Evolutionary conservation across 2,113 vertebrate species (phyloP).

Genomic region (Periophthalmodon schlosseri): DNA sequence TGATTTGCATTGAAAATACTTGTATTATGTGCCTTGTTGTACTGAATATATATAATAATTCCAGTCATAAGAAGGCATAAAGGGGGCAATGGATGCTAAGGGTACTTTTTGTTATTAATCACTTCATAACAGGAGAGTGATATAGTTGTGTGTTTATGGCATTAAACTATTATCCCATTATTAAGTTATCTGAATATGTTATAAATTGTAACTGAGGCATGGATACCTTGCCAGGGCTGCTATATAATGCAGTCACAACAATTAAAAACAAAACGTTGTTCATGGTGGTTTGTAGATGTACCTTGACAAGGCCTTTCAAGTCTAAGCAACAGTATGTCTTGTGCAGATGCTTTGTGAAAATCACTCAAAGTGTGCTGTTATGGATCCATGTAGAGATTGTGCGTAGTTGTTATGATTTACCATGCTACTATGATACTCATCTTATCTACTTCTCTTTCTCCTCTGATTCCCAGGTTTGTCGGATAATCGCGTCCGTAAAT

Average conservation of each 20-base stretch:
- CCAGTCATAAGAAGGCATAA: neutral
- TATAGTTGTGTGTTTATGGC: neutral
- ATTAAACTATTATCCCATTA: neutral
- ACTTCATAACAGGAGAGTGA: too few relatives aligned
- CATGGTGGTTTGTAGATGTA: slow-evolving; percentile 13
- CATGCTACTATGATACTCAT: slow-evolving; percentile 31
- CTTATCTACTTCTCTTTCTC: slow-evolving; percentile 51
- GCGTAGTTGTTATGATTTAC: slow-evolving; percentile 48
- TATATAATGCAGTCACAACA: slow-evolving; percentile 20
- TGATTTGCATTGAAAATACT: neutral
- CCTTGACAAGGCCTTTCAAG: slow-evolving; percentile 31
- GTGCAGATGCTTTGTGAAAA: slow-evolving; percentile 38
- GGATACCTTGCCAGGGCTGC: slow-evolving; percentile 28
- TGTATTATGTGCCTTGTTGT: too few relatives aligned
- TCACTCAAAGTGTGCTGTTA: slow-evolving; percentile 40
- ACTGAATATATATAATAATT: neutral
- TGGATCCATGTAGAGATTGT: neutral
- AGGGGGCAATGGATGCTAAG: neutral
- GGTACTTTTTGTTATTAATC: neutral
- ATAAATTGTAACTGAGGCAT: neutral
- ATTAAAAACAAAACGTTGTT: neutral
- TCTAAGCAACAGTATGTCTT: slow-evolving; percentile 27
- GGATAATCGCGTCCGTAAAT: slow-evolving; percentile 42
- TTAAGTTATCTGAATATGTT: neutral
- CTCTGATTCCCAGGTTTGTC: slow-evolving; percentile 1